phyloP scores from a whole-genome alignment of 2,113 vertebrate genomes.

The Corynorhinus townsendii region DNA sequence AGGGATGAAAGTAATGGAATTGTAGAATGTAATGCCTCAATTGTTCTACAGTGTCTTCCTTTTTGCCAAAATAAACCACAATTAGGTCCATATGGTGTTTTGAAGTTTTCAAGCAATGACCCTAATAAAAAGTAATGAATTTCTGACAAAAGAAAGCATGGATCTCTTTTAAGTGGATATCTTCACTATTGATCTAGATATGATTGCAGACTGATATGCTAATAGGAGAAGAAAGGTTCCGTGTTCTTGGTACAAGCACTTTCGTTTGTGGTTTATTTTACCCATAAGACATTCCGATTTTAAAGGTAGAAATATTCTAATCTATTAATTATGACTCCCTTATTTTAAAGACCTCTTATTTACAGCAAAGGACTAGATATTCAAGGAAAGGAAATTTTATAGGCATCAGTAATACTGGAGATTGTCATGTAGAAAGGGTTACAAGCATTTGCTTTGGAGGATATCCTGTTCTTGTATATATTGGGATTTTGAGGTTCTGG shows the following conservation, averaged over 20 bases:
- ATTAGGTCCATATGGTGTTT: slow-evolving; percentile 93
- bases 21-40: slow-evolving; percentile 88
- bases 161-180: slow-evolving; percentile 84
- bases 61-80: slow-evolving; percentile 91
- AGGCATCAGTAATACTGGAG: slow-evolving; percentile 49
- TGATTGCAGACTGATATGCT: slow-evolving; percentile 82
- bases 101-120: slow-evolving; percentile 89
- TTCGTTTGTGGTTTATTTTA: slow-evolving; percentile 82
- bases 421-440: not conserved
- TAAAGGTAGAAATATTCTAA: slow-evolving; percentile 79
- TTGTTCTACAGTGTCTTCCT: slow-evolving; percentile 88
- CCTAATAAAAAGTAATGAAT: slow-evolving; percentile 93
- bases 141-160: slow-evolving; percentile 87
- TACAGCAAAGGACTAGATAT: slow-evolving; percentile 70
- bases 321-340: slow-evolving; percentile 73
- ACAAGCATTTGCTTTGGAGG: not conserved
- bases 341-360: slow-evolving; percentile 72
- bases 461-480: not conserved
- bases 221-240: slow-evolving; percentile 81
- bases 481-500: slow-evolving; percentile 7
- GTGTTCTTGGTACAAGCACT: slow-evolving; percentile 75
- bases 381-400: slow-evolving; percentile 58
- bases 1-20: slow-evolving; percentile 90
- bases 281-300: slow-evolving; percentile 77
- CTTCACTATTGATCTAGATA: slow-evolving; percentile 85